phyloP scores from a whole-genome alignment of 2,797 vertebrate genomes.

The Gadopsis bispinosus region DNA sequence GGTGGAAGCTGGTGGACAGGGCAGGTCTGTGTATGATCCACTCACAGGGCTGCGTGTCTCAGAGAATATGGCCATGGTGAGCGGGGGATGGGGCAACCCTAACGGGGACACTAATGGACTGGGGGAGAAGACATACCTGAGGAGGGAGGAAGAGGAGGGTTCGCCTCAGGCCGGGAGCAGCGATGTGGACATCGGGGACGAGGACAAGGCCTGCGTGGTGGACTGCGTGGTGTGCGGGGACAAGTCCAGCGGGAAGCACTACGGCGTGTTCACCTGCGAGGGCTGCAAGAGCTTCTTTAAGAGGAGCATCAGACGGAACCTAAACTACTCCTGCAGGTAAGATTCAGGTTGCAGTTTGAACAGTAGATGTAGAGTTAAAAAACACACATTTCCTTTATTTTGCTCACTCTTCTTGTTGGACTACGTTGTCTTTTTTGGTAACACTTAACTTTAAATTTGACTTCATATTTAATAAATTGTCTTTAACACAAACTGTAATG shows the following conservation, averaged over 20 bases:
- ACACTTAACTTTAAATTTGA: background rate
- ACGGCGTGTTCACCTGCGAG: constrained; percentile 96
- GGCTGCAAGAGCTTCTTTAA: constrained; percentile 99
- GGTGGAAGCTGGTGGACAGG: constrained; percentile 49
- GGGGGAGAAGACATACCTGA: constrained; percentile 89
- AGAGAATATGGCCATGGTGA: constrained; percentile 95
- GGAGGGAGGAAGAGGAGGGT: constrained; percentile 88
- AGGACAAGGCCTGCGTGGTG: constrained; percentile 91
- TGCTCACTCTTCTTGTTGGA: background rate
- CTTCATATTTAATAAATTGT: background rate
- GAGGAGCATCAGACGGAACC: constrained; percentile 94
- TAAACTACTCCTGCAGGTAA: constrained; percentile 96
- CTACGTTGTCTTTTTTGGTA: background rate
- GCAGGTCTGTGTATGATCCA: constrained; percentile 70
- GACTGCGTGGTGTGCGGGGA: constrained; percentile 96
- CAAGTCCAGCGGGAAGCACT: constrained; percentile 97
- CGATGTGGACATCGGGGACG: constrained; percentile 91
- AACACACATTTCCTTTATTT: background rate
- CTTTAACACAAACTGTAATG: background rate
- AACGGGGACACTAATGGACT: constrained; percentile 91
- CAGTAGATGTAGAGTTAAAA: background rate
- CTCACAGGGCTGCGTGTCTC: constrained; percentile 56
- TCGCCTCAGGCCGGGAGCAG: constrained; percentile 91
- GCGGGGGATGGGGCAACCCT: constrained; percentile 94
- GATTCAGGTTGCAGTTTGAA: background rate